Conservation (phyloP, 2,113 vertebrate genomes). For the Cavia porcellus region DNA sequence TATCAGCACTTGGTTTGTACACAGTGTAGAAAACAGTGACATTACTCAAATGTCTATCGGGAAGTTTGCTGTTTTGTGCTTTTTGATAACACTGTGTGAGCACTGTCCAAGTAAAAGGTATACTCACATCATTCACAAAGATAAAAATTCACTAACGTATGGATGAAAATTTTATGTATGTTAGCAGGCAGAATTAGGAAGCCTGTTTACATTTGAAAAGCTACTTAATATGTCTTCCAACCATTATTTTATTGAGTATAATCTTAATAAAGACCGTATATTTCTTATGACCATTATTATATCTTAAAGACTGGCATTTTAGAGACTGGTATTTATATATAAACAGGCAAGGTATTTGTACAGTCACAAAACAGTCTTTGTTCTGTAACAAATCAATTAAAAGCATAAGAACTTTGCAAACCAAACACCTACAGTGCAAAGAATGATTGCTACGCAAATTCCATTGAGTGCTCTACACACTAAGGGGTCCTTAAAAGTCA, state of each 20-base stretch:
- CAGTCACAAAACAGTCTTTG: not conserved
- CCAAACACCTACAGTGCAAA: not conserved
- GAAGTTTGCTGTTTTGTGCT: not conserved
- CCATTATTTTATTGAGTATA: not conserved
- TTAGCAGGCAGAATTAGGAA: not conserved
- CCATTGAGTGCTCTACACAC: not conserved
- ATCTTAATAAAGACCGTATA: slow-evolving; percentile 28
- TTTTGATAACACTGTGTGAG: not conserved
- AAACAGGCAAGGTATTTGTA: not conserved
- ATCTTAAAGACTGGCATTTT: slow-evolving; percentile 23
- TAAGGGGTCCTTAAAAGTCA: not conserved
- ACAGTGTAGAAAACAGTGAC: slow-evolving; percentile 7
- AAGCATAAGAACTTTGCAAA: not conserved
- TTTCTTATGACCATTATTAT: not conserved
- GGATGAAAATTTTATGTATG: not conserved
- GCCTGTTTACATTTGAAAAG: not conserved
- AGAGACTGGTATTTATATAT: not conserved
- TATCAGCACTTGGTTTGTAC: not conserved
- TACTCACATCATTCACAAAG: not conserved
- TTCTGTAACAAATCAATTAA: not conserved
- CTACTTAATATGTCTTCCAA: slow-evolving; percentile 16
- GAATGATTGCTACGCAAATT: not conserved
- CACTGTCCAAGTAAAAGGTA: not conserved
- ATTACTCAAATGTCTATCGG: not conserved
- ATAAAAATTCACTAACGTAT: not conserved